phyloP scores from a whole-genome alignment of 2,797 vertebrate species.

The Carduelis carduelis region DNA sequence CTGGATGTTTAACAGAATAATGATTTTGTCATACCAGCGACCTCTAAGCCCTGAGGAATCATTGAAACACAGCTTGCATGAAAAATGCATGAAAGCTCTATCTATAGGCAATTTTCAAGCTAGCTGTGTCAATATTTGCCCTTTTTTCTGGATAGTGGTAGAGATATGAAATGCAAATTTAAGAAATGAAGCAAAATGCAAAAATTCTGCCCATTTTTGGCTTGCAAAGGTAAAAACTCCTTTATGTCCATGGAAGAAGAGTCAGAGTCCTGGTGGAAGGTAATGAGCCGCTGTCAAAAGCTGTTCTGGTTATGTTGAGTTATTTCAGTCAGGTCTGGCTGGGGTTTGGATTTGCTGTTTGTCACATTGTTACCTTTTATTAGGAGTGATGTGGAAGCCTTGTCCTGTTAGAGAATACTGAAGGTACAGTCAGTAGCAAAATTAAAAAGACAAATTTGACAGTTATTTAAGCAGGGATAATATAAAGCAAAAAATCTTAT shows the following conservation, averaged over 20 bases:
- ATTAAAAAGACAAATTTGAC: background rate
- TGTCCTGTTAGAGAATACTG: background rate
- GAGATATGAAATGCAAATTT: background rate
- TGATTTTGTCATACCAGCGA: background rate
- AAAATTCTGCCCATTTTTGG: background rate
- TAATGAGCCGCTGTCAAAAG: constrained; percentile 11
- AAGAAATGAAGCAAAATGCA: background rate
- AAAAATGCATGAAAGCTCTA: background rate
- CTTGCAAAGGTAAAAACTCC: background rate
- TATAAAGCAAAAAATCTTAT: background rate
- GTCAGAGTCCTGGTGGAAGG: background rate
- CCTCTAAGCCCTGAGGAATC: background rate
- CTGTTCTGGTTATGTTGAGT: background rate
- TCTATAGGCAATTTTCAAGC: background rate
- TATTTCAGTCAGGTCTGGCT: background rate
- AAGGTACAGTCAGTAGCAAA: background rate
- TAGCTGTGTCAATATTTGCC: background rate
- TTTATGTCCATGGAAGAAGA: background rate
- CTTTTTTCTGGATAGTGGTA: background rate
- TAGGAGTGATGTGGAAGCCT: background rate
- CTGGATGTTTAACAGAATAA: background rate
- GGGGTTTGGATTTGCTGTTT: background rate
- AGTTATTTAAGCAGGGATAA: background rate
- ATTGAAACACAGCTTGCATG: background rate
- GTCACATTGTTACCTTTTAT: background rate